Evolutionary conservation across 2,113 vertebrate species (phyloP).

Genomic region (Ceuthmochares aereus): DNA sequence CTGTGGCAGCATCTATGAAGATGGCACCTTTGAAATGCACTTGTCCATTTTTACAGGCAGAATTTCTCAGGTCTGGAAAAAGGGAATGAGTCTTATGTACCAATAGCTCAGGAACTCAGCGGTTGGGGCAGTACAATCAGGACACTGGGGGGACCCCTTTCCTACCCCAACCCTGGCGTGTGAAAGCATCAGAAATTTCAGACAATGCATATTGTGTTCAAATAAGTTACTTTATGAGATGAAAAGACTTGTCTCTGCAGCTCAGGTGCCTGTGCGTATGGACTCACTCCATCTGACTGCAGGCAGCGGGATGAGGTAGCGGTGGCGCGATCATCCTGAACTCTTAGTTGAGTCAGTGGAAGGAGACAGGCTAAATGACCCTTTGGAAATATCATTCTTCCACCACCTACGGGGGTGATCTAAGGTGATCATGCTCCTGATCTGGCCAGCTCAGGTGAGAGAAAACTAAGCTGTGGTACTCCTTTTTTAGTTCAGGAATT

Average conservation of each 20-base stretch:
- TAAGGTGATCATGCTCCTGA: neutral
- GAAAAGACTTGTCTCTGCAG: neutral
- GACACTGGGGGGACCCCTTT: neutral
- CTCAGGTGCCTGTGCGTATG: neutral
- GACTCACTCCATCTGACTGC: neutral
- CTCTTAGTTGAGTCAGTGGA: neutral
- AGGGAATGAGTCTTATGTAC: neutral
- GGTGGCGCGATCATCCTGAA: neutral
- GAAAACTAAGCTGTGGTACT: neutral
- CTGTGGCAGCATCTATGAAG: neutral
- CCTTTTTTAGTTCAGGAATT: neutral
- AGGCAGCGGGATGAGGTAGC: neutral
- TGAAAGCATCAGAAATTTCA: neutral
- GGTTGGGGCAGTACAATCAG: neutral
- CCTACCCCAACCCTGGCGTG: neutral
- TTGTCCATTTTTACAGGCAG: neutral
- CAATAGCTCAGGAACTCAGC: neutral
- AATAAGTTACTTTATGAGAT: neutral
- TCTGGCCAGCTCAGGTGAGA: neutral
- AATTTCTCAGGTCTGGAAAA: neutral
- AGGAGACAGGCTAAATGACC: neutral
- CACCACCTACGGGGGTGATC: neutral
- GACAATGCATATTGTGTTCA: neutral
- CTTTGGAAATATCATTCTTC: neutral
- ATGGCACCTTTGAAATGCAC: neutral